These are phyloP conservation scores for Eutolmus rufibarbis DNA, from an alignment of 2,888 invertebrate species.

Conservation along the genomic window DNA sequence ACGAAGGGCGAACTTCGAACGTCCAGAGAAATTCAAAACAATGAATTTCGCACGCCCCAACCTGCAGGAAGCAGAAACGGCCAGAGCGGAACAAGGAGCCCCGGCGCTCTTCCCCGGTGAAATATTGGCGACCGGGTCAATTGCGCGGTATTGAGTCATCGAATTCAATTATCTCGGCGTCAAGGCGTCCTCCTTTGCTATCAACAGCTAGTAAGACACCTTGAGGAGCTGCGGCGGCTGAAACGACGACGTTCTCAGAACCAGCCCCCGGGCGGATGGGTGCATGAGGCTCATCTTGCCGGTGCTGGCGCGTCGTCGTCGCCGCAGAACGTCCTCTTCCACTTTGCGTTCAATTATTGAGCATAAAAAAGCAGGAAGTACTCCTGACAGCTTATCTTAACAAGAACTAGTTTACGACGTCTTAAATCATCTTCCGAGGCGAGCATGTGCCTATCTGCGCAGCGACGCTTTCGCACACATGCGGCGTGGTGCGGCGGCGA, in stretches of 20 bases:
- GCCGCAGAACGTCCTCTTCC: neutral
- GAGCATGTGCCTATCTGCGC: constrained; percentile 23
- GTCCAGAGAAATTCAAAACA: neutral
- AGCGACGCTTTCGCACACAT: neutral
- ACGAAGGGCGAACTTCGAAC: neutral
- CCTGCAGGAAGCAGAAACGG: neutral
- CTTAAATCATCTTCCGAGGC: constrained; percentile 42
- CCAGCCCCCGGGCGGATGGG: neutral
- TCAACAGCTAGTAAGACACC: neutral
- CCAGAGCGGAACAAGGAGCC: neutral
- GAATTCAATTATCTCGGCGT: neutral
- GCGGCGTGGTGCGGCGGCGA: neutral
- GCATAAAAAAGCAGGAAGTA: constrained; percentile 42
- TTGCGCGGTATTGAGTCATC: neutral
- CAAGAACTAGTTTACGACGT: constrained; percentile 43
- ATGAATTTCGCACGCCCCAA: neutral
- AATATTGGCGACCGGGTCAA: constrained; percentile 20
- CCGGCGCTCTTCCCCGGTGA: neutral
- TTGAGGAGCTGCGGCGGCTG: neutral
- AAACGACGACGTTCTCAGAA: neutral
- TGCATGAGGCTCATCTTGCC: neutral
- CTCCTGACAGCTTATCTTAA: constrained; percentile 46
- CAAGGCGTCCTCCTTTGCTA: neutral
- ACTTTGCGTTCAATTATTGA: neutral
- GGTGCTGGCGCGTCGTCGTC: neutral